Evolutionary conservation across 2,888 invertebrate species (phyloP).

Genomic region (Drosophila parthenogenetica): DNA sequence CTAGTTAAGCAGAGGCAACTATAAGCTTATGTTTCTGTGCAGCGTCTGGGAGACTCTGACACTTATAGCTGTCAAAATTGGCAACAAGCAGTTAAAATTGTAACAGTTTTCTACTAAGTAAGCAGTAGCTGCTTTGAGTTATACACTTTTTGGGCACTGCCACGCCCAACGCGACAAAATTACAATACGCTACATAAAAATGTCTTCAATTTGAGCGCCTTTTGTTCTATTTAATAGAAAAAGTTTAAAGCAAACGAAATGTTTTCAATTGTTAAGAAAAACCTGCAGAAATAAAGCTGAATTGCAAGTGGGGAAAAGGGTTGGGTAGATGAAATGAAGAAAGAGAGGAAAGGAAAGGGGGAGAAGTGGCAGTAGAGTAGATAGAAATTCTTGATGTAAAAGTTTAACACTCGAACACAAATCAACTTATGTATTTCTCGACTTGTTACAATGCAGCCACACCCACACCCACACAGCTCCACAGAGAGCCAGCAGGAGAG

Average conservation of each 20-base stretch:
- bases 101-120: no score
- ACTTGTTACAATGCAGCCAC: constrained; percentile 35
- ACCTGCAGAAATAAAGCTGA: neutral
- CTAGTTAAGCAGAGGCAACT: no score
- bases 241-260: constrained; percentile 37
- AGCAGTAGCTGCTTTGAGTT: no score
- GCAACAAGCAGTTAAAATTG: no score
- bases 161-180: no score
- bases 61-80: no score
- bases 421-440: constrained; percentile 50
- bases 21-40: no score
- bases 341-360: neutral
- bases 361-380: constrained; percentile 1
- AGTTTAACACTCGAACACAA: constrained; percentile 45
- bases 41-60: no score
- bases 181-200: no score
- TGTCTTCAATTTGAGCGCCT: neutral
- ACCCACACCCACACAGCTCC: constrained; percentile 17
- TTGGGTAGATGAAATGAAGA: neutral
- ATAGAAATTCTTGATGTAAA: constrained; percentile 43
- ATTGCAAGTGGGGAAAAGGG: neutral
- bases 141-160: no score
- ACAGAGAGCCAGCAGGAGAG: neutral
- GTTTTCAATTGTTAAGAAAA: constrained; percentile 32
- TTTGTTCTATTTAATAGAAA: neutral